phyloP scores from a whole-genome alignment of 2,888 invertebrate species.

The Leucania comma region DNA sequence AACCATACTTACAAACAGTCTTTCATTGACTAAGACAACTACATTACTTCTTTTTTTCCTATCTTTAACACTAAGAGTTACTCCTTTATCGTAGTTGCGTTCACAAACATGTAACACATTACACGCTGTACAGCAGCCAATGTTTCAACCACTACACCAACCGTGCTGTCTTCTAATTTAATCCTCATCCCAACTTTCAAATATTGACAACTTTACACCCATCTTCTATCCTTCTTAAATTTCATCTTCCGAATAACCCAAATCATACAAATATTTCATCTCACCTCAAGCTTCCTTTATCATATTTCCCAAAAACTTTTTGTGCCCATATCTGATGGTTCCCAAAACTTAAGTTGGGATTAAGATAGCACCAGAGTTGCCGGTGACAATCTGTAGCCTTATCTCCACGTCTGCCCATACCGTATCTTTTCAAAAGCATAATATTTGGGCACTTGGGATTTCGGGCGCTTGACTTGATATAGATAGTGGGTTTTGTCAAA shows the following conservation, averaged over 20 bases:
- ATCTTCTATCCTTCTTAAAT: conserved; percentile 16
- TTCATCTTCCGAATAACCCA: conserved; percentile 25
- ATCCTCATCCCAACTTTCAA: conserved; percentile 12
- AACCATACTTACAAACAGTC: conserved; percentile 1
- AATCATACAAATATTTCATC: conserved; percentile 18
- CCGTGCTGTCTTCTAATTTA: not conserved
- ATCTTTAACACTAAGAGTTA: too few relatives aligned
- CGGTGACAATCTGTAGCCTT: conserved; percentile 74
- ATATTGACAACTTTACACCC: conserved; percentile 1
- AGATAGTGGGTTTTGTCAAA: conserved; percentile 55
- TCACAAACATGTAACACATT: too few relatives aligned
- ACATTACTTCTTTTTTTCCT: too few relatives aligned
- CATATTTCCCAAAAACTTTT: conserved; percentile 52
- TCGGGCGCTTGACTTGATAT: conserved; percentile 55
- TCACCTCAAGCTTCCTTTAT: conserved; percentile 35
- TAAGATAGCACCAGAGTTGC: conserved; percentile 76
- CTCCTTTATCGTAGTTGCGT: too few relatives aligned
- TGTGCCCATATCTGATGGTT: conserved; percentile 58
- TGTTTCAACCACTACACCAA: too few relatives aligned
- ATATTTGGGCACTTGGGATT: conserved; percentile 80
- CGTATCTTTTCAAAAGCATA: conserved; percentile 76
- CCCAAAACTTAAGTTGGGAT: conserved; percentile 71
- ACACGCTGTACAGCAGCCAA: too few relatives aligned
- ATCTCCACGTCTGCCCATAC: conserved; percentile 74
- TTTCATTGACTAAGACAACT: not conserved